Evolutionary conservation across 2,888 invertebrate species (phyloP), one percentile per base, ranked within the genome.

Genomic region (Calliphora vomitoria): DNA sequence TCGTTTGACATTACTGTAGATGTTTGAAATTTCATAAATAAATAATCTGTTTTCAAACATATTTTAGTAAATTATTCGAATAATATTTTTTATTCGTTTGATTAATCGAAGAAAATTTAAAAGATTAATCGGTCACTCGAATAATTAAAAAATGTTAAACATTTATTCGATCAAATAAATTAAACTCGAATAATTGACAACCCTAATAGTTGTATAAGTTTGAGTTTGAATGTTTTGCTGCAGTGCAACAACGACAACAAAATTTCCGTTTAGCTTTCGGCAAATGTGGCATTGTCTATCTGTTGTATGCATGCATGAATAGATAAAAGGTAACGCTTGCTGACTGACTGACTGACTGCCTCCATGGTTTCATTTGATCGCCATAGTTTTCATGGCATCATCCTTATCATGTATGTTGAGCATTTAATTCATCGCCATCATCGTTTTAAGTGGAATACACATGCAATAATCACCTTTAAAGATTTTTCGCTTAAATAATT

Each of bases 261-360:
- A 78, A 84, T 82, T 84, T 87, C 87, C 87, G 81, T 82, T 84
- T 84, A 82, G 74, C 87, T 82, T 82, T 87, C 25, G 78, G 78
- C 81, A 82, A 81, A 72, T 76, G 68, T 68, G 68, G 50, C 66
- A 69, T 53, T 69, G 31, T 50, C 35, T 64, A 20, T 75, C 60
- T 81, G 20, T 62, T 62, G 58, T 31, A 50, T 69, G 58, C 31
- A 60, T 50, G 50, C 53, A 74, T 58, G 74, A 58, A 72, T 53
- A 66, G 25, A 35, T 38, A 82, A 68, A 69, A 60, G 20, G 58
- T 68, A 68, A 82, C 41, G 58, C 44, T 60, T 31, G 38, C 60
- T 18, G 41, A 18, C 66, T 25, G 25, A 18, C 66, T 25, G 25
- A 25, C 25, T 38, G 47, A 0, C 18, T 69, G 38, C 60, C 15